phyloP scores from a whole-genome alignment of 2,797 vertebrate species.

The Etheostoma nigrum region DNA sequence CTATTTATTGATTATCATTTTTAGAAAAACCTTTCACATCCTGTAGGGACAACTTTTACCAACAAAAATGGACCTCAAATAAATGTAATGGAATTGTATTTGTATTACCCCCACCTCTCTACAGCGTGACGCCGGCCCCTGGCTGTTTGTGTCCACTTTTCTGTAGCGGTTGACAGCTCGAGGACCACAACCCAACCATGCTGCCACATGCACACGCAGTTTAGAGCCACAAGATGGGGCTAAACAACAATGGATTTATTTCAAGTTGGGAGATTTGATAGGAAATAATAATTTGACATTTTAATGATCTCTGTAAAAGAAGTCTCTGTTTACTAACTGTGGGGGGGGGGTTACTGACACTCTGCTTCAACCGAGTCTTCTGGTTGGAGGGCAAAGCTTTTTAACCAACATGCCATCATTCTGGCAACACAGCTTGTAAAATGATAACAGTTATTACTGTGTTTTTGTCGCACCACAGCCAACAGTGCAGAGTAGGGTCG shows the following conservation, averaged over 20 bases:
- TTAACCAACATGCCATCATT: background rate
- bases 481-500: background rate
- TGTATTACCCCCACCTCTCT: conserved; percentile 2
- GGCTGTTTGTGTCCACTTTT: conserved; percentile 92
- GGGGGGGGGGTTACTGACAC: background rate
- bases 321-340: background rate
- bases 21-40: background rate
- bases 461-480: background rate
- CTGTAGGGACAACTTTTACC: too few species aligned
- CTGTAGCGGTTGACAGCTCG: conserved; percentile 94
- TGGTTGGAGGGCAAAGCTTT: background rate
- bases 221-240: conserved; percentile 55
- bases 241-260: background rate
- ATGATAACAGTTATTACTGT: background rate
- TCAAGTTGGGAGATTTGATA: accelerated
- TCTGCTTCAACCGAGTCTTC: background rate
- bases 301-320: background rate
- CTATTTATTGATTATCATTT: background rate
- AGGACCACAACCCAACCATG: conserved; percentile 86
- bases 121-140: conserved; percentile 75
- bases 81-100: background rate
- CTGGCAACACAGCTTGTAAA: conserved; percentile 14
- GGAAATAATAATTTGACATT: background rate
- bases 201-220: conserved; percentile 66
- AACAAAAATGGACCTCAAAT: background rate